These are phyloP conservation scores for Megaptera novaeangliae DNA, from an alignment of 2,113 vertebrate genomes.

Conservation along the genomic window DNA sequence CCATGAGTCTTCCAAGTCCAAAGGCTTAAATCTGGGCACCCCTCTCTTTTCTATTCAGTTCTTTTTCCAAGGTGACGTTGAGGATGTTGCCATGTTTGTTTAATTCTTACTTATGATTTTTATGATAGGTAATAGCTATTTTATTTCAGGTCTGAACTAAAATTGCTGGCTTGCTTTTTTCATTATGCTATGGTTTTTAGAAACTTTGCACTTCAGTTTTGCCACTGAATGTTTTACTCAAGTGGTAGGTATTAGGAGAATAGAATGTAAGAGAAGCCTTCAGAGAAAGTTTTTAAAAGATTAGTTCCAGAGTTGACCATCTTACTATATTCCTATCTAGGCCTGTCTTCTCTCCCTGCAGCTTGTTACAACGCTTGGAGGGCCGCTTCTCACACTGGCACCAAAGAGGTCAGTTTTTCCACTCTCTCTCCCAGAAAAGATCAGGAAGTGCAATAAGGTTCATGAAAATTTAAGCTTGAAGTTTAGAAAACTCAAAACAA, in stretches of 20 bases:
- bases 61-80: not conserved
- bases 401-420: constrained; percentile 64
- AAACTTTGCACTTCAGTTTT: not conserved
- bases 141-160: constrained; percentile 30
- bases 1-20: not conserved
- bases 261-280: not conserved
- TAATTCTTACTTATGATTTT: constrained; percentile 1
- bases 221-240: constrained; percentile 9
- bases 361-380: not conserved
- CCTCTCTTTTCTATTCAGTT: not conserved
- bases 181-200: constrained; percentile 8
- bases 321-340: not conserved
- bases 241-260: not conserved
- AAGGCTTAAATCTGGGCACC: not conserved
- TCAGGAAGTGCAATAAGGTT: constrained; percentile 72
- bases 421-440: constrained; percentile 65
- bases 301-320: not conserved
- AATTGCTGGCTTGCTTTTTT: not conserved
- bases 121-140: not conserved
- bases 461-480: constrained; percentile 71
- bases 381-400: constrained; percentile 19
- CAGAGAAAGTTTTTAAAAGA: not conserved
- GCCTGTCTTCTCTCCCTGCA: not conserved
- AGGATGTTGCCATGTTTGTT: not conserved
- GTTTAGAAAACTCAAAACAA: constrained; percentile 76